Percentiles rank a stretch among this genome's conserved stretches.
phyloP scores from a whole-genome alignment of 2,888 invertebrate genomes.

The Oligia fasciuncula region DNA sequence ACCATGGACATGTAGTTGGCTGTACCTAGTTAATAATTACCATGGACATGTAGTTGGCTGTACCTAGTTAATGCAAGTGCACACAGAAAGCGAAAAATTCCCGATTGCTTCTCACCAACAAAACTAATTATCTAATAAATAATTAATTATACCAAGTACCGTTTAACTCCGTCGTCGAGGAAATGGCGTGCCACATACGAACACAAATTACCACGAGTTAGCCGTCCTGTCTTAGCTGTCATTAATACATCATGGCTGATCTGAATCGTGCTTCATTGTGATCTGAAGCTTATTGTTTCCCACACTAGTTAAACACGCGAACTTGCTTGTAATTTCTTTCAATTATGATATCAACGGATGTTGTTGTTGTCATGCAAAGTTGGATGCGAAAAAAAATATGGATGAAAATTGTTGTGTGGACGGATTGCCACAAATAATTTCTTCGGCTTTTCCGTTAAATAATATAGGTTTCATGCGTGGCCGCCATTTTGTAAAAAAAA shows the following conservation, averaged over 20 bases:
- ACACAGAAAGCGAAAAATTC: background rate
- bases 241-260: slow-evolving; percentile 52
- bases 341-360: slow-evolving; percentile 52
- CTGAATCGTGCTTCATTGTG: slow-evolving; percentile 57
- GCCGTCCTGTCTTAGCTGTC: slow-evolving; percentile 27
- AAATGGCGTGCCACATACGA: slow-evolving; percentile 47
- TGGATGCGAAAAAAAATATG: background rate
- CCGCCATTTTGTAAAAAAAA: too few species aligned
- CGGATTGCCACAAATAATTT: background rate
- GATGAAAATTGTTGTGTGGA: background rate
- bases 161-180: slow-evolving; percentile 28
- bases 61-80: background rate
- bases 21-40: background rate
- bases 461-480: too few species aligned
- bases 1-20: background rate
- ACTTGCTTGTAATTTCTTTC: slow-evolving; percentile 46
- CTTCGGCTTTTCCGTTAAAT: too few species aligned
- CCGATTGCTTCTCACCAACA: slow-evolving; percentile 1
- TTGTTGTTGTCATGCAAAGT: slow-evolving; percentile 30
- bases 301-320: slow-evolving; percentile 55
- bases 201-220: slow-evolving; percentile 37
- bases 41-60: background rate
- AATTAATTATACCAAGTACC: slow-evolving; percentile 40
- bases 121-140: slow-evolving; percentile 40
- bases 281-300: slow-evolving; percentile 50